Base-by-base conservation (phyloP, 2,797 vertebrate genomes). In the Sparidentex hasta region DNA sequence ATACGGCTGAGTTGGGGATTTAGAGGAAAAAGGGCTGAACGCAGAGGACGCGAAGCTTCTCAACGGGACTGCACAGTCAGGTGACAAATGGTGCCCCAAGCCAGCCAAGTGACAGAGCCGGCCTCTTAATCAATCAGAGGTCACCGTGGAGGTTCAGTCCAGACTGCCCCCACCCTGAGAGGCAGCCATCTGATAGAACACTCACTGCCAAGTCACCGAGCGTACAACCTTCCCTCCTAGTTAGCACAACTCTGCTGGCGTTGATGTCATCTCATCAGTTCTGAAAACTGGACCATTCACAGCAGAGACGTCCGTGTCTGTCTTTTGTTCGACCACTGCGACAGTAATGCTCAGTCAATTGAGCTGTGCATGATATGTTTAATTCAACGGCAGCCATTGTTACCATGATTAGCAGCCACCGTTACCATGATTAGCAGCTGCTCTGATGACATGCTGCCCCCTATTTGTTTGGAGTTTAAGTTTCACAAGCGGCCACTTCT, bases 71-170 rank as follows among this genome's bases (percentile, higher is more conserved):
- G 87, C 70, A 84, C 84, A 90, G 89, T 93, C 93, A 90, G 92
- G 93, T 94, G 94, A 95, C 94, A 94, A 95, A 95, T 93, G 93
- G 90, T 92, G 84, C 81, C 86, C 68, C 73, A 72, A 89, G 81
- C 92, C 88, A 87, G 85, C 71, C 79, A 55, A 92, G 92, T 77
- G 88, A 85, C 91, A 94, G 90, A 90, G 92, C 90, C 73, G 88
- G 87, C 85, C 93, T 94, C 90, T 94, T 94, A 93, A 95, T 96
- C 92, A 94, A 93, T 93, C 93, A 93, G 92, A 86, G 91, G 90
- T 94, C 92, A 90, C 72, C 59, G 11, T 71, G 81, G 87, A 87
- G 88, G 78, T 81, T 90, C 80, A 51, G 73, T 78, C 76, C 87
- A 86, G 88, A 93, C 81, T 78, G 78, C 76, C 74, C 83, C 86